A percentile compares a stretch with the other conserved stretches of the same genome.
phyloP scores from a whole-genome alignment of 2,888 invertebrate genomes.

The Amphimallon solstitiale region DNA sequence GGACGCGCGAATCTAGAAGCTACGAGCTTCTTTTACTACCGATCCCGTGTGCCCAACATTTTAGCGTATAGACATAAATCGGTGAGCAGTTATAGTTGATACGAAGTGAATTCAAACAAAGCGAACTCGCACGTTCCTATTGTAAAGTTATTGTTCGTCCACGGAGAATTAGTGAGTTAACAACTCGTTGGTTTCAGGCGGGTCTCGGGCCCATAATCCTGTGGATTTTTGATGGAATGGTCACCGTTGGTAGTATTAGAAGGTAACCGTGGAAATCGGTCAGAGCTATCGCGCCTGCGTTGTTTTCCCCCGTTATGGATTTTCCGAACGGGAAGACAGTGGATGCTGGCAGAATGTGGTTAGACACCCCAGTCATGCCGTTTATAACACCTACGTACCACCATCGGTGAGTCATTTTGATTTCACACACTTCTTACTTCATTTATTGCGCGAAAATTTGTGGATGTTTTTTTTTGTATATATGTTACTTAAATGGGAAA shows the following conservation, averaged over 20 bases:
- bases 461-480: too few relatives aligned
- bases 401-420: constrained; percentile 46
- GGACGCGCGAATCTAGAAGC: too few relatives aligned
- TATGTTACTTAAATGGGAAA: too few relatives aligned
- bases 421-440: constrained; percentile 17
- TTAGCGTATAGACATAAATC: too few relatives aligned
- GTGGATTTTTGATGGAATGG: constrained; percentile 14
- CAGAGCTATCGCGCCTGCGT: constrained; percentile 40
- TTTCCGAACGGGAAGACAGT: constrained; percentile 47
- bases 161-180: too few relatives aligned
- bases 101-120: too few relatives aligned
- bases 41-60: too few relatives aligned
- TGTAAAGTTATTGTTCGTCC: too few relatives aligned
- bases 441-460: background rate
- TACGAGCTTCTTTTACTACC: too few relatives aligned
- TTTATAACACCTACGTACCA: constrained; percentile 41
- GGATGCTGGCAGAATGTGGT: constrained; percentile 48
- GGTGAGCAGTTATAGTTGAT: too few relatives aligned
- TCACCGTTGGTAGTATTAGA: too few relatives aligned
- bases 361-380: constrained; percentile 46
- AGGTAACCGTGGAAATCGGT: constrained; percentile 11
- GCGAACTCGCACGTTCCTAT: too few relatives aligned
- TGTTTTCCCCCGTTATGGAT: constrained; percentile 48
- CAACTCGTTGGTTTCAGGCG: background rate
- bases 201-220: background rate